These are phyloP conservation scores for Peromyscus nudipes DNA, from an alignment of 2,797 vertebrate species.

Conservation along the genomic window DNA sequence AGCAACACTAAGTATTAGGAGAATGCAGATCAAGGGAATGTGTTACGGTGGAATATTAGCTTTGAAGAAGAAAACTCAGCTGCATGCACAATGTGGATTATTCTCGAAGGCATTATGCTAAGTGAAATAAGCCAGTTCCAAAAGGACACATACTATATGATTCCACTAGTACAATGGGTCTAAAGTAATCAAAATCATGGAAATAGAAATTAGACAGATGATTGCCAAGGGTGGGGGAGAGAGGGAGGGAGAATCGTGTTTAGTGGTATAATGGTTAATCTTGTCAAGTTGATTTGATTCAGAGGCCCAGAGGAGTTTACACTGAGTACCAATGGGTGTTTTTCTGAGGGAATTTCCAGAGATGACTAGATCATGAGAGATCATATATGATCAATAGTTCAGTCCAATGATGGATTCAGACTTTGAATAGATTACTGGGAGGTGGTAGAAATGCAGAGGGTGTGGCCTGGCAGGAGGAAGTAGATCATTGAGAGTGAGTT, in stretches of 20 bases:
- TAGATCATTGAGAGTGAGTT: background rate
- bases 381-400: background rate
- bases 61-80: background rate
- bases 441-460: background rate
- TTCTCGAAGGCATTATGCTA: background rate
- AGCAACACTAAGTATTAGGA: background rate
- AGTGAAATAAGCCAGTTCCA: slow-evolving; percentile 5
- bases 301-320: background rate
- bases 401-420: background rate
- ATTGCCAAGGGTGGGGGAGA: background rate
- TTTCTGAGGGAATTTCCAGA: background rate
- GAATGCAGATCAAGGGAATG: background rate
- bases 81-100: background rate
- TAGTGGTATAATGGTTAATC: background rate
- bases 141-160: background rate
- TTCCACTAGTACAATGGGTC: background rate
- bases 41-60: background rate
- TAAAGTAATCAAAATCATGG: background rate
- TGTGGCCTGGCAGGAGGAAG: background rate
- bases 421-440: background rate
- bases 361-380: background rate
- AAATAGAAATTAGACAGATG: background rate
- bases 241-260: background rate
- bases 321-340: background rate
- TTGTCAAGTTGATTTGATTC: background rate